Conservation (phyloP, 2,888 invertebrate species). For the Stenotaenia linearis region DNA sequence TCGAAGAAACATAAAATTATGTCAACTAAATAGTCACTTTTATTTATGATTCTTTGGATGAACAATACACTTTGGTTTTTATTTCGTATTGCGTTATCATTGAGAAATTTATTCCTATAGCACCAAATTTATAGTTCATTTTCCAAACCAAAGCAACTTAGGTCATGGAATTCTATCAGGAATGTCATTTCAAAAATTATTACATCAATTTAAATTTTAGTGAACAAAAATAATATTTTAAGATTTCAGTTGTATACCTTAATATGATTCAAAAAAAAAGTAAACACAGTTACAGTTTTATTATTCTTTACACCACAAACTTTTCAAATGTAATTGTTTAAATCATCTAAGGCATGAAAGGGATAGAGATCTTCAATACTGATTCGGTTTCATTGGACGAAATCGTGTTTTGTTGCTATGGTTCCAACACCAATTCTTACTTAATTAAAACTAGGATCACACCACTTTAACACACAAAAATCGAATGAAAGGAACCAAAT, state of each 20-base stretch:
- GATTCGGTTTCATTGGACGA: slow-evolving; percentile 19
- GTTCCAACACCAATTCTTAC: not conserved
- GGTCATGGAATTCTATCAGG: not conserved
- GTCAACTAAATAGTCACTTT: not conserved
- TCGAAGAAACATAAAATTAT: not conserved
- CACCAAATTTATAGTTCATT: not conserved
- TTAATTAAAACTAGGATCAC: not conserved
- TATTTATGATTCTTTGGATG: not conserved
- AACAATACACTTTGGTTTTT: not conserved
- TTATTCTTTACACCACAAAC: not conserved
- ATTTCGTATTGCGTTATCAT: not conserved
- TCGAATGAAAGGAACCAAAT: not conserved
- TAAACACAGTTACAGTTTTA: not conserved
- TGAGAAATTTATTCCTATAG: not conserved
- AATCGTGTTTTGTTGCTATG: not conserved
- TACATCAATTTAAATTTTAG: not conserved
- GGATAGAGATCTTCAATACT: slow-evolving; percentile 7
- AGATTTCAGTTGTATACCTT: no score
- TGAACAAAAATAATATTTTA: not conserved
- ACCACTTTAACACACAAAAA: not conserved
- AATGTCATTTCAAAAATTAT: not conserved
- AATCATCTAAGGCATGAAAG: slow-evolving; percentile 3
- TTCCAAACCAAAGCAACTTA: not conserved
- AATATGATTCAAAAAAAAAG: not conserved
- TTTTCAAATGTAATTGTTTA: not conserved